phyloP scores from a whole-genome alignment of 2,888 invertebrate genomes.

The Hypolimnas misippus region DNA sequence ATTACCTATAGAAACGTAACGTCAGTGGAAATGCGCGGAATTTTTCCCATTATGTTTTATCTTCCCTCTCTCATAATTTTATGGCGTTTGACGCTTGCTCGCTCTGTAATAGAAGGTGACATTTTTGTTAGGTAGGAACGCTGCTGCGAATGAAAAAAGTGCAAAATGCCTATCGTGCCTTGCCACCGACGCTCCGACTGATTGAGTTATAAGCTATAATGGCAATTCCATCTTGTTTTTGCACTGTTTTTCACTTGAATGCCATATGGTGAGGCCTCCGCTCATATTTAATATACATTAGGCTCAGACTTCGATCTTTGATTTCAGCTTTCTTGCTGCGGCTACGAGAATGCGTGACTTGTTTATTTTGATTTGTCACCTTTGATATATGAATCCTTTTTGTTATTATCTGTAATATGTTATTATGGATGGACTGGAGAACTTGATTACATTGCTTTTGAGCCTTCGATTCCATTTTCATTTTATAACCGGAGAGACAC shows the following conservation, averaged over 20 bases:
- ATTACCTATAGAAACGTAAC: slow-evolving; percentile 19
- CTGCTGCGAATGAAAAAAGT: slow-evolving; percentile 74
- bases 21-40: slow-evolving; percentile 55
- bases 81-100: slow-evolving; percentile 54
- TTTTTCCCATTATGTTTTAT: slow-evolving; percentile 60
- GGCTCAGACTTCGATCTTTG: slow-evolving; percentile 64
- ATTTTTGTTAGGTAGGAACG: slow-evolving; percentile 65
- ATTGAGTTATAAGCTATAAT: slow-evolving; percentile 83
- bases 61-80: slow-evolving; percentile 60
- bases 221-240: slow-evolving; percentile 78
- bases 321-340: slow-evolving; percentile 69
- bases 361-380: slow-evolving; percentile 80
- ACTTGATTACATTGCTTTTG: slow-evolving; percentile 60
- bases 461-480: slow-evolving; percentile 48
- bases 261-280: slow-evolving; percentile 58
- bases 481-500: slow-evolving; percentile 35
- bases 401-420: slow-evolving; percentile 67
- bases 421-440: slow-evolving; percentile 61
- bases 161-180: slow-evolving; percentile 74
- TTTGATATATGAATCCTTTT: slow-evolving; percentile 77
- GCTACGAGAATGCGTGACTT: slow-evolving; percentile 68
- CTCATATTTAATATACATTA: slow-evolving; percentile 80
- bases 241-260: slow-evolving; percentile 77
- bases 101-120: slow-evolving; percentile 59
- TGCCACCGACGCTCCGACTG: slow-evolving; percentile 61